phyloP scores from a whole-genome alignment of 2,888 invertebrate genomes.

The Phaonia tiefii region DNA sequence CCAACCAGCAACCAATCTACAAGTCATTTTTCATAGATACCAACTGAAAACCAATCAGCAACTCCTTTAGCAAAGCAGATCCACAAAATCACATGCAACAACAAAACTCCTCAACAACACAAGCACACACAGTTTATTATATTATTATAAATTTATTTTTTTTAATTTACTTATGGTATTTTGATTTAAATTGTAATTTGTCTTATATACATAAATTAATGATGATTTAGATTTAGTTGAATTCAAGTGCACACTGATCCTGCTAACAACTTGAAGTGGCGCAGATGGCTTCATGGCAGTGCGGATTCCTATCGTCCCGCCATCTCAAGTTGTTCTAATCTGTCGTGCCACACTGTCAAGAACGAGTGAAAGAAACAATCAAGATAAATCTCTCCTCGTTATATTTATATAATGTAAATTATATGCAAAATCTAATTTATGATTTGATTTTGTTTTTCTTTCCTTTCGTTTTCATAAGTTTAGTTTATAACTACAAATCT shows the following conservation, averaged over 20 bases:
- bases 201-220: constrained; percentile 52
- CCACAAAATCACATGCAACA: constrained; percentile 46
- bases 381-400: constrained; percentile 34
- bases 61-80: constrained; percentile 49
- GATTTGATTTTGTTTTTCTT: constrained; percentile 48
- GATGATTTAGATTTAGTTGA: constrained; percentile 63
- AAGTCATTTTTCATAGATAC: constrained; percentile 64
- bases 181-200: constrained; percentile 46
- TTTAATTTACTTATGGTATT: constrained; percentile 37
- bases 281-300: not conserved
- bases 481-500: constrained; percentile 62
- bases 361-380: constrained; percentile 39
- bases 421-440: constrained; percentile 37
- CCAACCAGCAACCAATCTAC: constrained; percentile 50
- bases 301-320: not conserved
- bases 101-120: constrained; percentile 53
- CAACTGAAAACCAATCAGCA: constrained; percentile 56
- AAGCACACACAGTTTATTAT: constrained; percentile 57
- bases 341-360: constrained; percentile 3
- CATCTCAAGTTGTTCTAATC: constrained; percentile 2
- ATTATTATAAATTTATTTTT: constrained; percentile 37
- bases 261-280: not conserved
- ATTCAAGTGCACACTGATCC: constrained; percentile 30
- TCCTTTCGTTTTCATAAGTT: constrained; percentile 51
- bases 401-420: constrained; percentile 47